A percentile compares a stretch with the other conserved stretches of the same genome.
phyloP scores from a whole-genome alignment of 2,113 vertebrate genomes.

The Pluvianellus socialis region DNA sequence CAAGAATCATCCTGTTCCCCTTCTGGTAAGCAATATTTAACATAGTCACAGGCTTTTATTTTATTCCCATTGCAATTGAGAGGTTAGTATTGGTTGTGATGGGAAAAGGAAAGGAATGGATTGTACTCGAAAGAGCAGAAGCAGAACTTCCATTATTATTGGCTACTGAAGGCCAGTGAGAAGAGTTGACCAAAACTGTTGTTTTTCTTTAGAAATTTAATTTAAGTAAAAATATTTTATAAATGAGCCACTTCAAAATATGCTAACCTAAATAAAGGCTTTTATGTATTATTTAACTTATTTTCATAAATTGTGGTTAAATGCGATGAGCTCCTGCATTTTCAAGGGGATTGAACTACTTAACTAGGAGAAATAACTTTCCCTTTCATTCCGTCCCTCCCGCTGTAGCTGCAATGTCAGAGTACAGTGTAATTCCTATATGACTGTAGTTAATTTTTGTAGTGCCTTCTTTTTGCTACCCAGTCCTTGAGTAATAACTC shows the following conservation, averaged over 20 bases:
- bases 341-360: neutral
- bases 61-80: neutral
- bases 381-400: neutral
- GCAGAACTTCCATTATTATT: neutral
- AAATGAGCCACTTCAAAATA: neutral
- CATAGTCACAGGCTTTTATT: neutral
- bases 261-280: neutral
- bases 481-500: neutral
- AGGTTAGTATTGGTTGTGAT: neutral
- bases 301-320: neutral
- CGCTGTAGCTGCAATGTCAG: neutral
- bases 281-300: neutral
- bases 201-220: neutral
- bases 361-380: neutral
- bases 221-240: neutral
- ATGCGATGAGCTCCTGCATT: neutral
- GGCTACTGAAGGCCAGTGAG: neutral
- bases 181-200: neutral
- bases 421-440: neutral
- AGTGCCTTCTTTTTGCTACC: neutral
- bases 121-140: neutral
- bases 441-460: neutral
- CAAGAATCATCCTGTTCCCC: slow-evolving; percentile 88
- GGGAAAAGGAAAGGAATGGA: neutral
- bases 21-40: slow-evolving; percentile 83